Percentiles rank a stretch among this genome's conserved stretches.
Evolutionary conservation across 2,113 vertebrate genomes (phyloP).

Genomic region (Dipodomys ordii): DNA sequence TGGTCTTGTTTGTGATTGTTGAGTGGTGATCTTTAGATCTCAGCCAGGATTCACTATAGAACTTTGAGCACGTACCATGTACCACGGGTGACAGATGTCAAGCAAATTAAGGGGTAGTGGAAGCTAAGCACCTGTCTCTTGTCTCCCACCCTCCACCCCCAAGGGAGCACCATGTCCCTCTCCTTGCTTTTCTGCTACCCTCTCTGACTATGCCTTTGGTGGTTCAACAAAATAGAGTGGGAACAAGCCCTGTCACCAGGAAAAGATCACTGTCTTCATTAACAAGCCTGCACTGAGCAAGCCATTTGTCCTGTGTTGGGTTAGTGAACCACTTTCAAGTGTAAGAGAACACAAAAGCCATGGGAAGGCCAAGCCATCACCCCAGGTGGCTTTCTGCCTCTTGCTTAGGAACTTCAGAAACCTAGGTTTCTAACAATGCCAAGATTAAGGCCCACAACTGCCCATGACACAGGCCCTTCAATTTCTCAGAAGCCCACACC

Average conservation of each 20-base stretch:
- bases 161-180: background rate
- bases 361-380: background rate
- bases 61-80: background rate
- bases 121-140: background rate
- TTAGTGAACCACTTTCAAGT: slow-evolving; percentile 57
- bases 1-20: no score
- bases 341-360: background rate
- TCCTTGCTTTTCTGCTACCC: background rate
- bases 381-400: background rate
- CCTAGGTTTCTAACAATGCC: background rate
- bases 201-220: background rate
- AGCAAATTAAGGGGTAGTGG: background rate
- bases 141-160: background rate
- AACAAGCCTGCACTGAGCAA: background rate
- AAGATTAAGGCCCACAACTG: background rate
- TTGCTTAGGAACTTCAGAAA: background rate
- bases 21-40: no score
- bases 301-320: background rate
- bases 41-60: background rate
- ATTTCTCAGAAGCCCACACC: background rate
- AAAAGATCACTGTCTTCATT: slow-evolving; percentile 37
- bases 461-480: background rate
- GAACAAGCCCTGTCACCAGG: background rate
- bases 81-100: background rate
- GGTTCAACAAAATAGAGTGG: background rate